Evolutionary conservation across 2,113 vertebrate species (phyloP).

Genomic region (Sebastes fasciatus): DNA sequence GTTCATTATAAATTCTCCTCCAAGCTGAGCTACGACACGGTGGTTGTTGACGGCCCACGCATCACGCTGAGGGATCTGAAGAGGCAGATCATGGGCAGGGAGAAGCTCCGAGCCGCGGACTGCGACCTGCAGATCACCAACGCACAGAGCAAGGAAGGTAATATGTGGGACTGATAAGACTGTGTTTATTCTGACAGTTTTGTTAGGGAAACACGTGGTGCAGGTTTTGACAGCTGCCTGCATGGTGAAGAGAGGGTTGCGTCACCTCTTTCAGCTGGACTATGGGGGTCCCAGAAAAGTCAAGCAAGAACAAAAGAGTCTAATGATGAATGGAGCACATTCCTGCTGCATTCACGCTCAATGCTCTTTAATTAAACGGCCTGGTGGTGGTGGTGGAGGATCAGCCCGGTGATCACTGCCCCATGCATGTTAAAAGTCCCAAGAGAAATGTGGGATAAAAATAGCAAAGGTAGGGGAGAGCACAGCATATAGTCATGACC

Average conservation of each 20-base stretch:
- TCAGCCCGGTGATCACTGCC: conserved; percentile 3
- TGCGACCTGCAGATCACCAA: conserved; percentile 98
- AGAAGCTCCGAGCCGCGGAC: conserved; percentile 94
- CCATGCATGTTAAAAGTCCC: neutral
- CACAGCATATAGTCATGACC: conserved; percentile 23
- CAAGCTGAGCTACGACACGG: conserved; percentile 96
- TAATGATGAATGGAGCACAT: conserved; percentile 53
- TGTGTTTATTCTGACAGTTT: neutral
- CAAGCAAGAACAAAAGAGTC: conserved; percentile 36
- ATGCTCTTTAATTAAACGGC: conserved; percentile 11
- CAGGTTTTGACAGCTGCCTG: conserved; percentile 58
- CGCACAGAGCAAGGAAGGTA: conserved; percentile 97
- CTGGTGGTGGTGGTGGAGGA: conserved; percentile 18
- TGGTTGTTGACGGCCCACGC: conserved; percentile 94
- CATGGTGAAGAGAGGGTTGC: neutral
- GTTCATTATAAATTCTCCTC: conserved; percentile 98
- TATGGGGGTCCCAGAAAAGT: conserved; percentile 51
- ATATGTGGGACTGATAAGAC: neutral
- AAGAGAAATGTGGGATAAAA: conserved; percentile 55
- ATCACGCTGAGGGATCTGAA: conserved; percentile 95
- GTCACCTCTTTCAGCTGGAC: conserved; percentile 15
- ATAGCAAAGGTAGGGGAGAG: conserved; percentile 47
- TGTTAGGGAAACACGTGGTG: conserved; percentile 64
- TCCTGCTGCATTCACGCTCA: conserved; percentile 45
- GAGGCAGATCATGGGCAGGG: conserved; percentile 95